Evolutionary conservation across 1,140 invertebrate genomes (phyloP).

Genomic region (Grapholita molesta): DNA sequence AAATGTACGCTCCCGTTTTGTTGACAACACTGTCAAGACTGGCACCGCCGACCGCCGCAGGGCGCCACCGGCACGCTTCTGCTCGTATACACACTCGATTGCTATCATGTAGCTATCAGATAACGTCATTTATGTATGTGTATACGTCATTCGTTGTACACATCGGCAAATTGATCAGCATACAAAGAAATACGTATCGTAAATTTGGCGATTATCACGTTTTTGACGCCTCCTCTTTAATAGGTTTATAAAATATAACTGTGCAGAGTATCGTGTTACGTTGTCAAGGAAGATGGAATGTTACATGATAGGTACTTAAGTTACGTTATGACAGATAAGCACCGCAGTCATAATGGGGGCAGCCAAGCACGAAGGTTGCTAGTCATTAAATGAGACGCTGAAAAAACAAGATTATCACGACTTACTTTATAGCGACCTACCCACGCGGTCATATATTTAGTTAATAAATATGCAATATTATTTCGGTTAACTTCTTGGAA

Average conservation of each 20-base stretch:
- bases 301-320: not conserved
- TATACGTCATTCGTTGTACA: not conserved
- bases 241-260: not conserved
- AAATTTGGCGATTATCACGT: not conserved
- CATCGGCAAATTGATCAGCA: not conserved
- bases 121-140: slow-evolving; percentile 31
- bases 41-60: slow-evolving; percentile 35
- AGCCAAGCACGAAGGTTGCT: not conserved
- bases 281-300: not conserved
- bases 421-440: not conserved
- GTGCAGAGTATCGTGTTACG: not conserved
- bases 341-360: not conserved
- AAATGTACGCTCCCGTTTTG: slow-evolving; percentile 53
- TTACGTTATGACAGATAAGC: not conserved
- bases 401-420: not conserved
- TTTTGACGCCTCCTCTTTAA: not conserved
- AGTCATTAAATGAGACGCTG: slow-evolving; percentile 1
- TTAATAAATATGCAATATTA: too few species aligned
- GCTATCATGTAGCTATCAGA: slow-evolving; percentile 34
- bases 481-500: too few species aligned
- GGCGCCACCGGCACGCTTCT: slow-evolving; percentile 40
- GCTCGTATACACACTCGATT: slow-evolving; percentile 33
- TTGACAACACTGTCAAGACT: slow-evolving; percentile 61
- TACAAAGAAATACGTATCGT: not conserved
- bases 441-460: not conserved